phyloP scores from a whole-genome alignment of 2,797 vertebrate species.

The Zalophus californianus region DNA sequence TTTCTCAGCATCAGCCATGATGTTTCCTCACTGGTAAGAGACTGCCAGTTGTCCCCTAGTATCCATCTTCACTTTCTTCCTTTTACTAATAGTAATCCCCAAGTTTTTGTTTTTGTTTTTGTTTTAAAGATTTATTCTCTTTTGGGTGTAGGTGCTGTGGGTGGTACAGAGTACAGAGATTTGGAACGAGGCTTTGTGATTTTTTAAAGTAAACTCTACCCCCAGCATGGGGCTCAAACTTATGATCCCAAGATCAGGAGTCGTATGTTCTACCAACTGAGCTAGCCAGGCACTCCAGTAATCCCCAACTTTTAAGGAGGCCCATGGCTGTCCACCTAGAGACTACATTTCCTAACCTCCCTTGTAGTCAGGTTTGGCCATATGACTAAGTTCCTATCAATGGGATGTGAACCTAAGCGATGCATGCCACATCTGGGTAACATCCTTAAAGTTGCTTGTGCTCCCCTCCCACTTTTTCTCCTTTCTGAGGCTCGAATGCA shows the following conservation, averaged over 20 bases:
- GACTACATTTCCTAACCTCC: neutral
- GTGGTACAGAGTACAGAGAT: neutral
- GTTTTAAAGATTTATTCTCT: neutral
- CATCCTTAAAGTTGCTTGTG: neutral
- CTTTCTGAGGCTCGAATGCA: neutral
- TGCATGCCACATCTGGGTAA: neutral
- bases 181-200: neutral
- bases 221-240: neutral
- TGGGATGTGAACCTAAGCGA: neutral
- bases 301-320: neutral
- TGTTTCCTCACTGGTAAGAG: neutral
- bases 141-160: neutral
- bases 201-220: neutral
- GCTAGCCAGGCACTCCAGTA: neutral
- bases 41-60: neutral
- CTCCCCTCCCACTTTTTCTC: neutral
- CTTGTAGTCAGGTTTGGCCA: neutral
- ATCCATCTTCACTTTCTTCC: neutral
- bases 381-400: neutral
- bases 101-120: neutral
- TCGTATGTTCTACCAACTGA: neutral
- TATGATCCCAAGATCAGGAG: neutral
- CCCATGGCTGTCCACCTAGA: neutral
- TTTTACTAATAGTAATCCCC: neutral
- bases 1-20: conserved; percentile 14